Conservation (phyloP, 2,113 vertebrate species). For the Halichoerus grypus region DNA sequence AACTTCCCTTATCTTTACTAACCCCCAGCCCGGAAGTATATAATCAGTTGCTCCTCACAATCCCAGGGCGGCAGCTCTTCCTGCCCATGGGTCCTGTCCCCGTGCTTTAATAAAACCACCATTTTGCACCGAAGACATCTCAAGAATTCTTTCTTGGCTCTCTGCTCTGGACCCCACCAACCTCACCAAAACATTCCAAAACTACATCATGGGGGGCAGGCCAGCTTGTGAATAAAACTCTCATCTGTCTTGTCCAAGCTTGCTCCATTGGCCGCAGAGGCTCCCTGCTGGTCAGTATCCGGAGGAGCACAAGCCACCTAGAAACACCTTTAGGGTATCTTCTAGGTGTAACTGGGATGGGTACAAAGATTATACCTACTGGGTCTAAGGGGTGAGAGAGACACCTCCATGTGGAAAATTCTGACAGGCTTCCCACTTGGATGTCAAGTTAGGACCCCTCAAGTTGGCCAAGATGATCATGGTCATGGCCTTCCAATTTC, state of each 20-base stretch:
- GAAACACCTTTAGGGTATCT: too few species aligned
- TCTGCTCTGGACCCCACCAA: not conserved
- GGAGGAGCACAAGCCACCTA: too few species aligned
- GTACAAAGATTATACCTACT: not conserved
- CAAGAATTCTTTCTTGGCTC: not conserved
- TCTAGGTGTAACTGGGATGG: not conserved
- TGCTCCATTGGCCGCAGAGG: not conserved
- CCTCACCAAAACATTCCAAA: not conserved
- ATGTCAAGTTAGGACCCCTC: not conserved
- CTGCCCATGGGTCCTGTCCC: not conserved
- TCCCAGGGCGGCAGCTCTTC: not conserved
- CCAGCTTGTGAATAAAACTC: not conserved
- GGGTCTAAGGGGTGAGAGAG: not conserved
- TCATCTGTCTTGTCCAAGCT: not conserved
- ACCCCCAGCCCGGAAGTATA: not conserved
- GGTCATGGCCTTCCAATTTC: not conserved
- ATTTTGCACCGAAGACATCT: not conserved
- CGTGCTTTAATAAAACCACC: not conserved
- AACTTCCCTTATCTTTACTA: not conserved
- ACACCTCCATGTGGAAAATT: not conserved
- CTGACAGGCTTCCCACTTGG: not conserved
- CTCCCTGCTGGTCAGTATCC: not conserved
- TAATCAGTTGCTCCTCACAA: not conserved
- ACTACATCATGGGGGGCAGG: not conserved
- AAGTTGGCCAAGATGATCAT: not conserved